Percentiles rank a stretch among this genome's conserved stretches.
Conservation (phyloP, 2,888 invertebrate genomes). For the Pyralis farinalis region DNA sequence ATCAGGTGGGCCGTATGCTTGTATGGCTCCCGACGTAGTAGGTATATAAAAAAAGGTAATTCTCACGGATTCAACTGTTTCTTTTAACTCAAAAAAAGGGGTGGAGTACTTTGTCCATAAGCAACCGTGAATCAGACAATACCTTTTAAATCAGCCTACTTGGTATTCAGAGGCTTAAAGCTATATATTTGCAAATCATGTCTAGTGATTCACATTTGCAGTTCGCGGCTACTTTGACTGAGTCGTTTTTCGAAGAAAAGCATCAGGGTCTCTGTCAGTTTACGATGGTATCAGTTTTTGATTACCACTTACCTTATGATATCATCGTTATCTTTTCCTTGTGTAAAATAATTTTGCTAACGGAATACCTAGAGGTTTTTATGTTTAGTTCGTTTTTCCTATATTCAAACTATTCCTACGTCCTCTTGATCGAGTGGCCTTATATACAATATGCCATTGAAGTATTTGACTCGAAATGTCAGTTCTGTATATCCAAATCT, state of each 20-base stretch:
- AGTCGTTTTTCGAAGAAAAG: slow-evolving; percentile 44
- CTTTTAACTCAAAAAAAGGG: background rate
- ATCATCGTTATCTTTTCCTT: slow-evolving; percentile 6
- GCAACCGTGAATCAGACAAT: slow-evolving; percentile 37
- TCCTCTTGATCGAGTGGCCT: too few species aligned
- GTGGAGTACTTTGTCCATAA: slow-evolving; percentile 12
- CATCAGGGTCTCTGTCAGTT: slow-evolving; percentile 32
- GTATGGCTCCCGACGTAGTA: too few species aligned
- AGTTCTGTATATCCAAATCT: too few species aligned
- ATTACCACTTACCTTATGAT: slow-evolving; percentile 31
- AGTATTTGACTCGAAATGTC: too few species aligned
- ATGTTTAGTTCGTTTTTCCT: too few species aligned
- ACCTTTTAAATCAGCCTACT: slow-evolving; percentile 38
- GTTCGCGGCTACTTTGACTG: slow-evolving; percentile 37
- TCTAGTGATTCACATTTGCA: slow-evolving; percentile 56
- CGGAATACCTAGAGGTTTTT: too few species aligned
- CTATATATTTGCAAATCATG: slow-evolving; percentile 66
- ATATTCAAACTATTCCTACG: too few species aligned
- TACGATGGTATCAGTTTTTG: slow-evolving; percentile 43
- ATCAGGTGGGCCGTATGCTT: too few species aligned
- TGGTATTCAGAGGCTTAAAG: slow-evolving; percentile 56
- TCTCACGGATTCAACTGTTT: background rate
- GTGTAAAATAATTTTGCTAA: background rate
- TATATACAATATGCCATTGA: too few species aligned
- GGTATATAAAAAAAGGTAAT: too few species aligned